Evolutionary conservation across 2,797 vertebrate species (phyloP).

Genomic region (Alectoris magna): DNA sequence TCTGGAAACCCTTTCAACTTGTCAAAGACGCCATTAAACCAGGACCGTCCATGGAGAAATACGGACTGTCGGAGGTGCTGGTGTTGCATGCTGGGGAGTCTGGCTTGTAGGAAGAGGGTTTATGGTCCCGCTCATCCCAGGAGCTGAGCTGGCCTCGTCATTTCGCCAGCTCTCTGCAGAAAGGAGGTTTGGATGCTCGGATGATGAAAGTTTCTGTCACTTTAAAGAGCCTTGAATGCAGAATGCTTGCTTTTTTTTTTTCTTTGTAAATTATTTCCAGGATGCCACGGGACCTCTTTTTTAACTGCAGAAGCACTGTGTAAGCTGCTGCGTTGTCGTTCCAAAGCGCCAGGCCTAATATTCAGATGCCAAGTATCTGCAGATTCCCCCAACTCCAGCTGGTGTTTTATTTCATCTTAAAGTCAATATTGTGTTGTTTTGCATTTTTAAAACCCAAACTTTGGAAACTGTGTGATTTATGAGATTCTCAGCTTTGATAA

Average conservation of each 20-base stretch:
- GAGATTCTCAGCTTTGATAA: neutral
- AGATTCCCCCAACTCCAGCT: neutral
- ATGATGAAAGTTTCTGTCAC: neutral
- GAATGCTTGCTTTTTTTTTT: neutral
- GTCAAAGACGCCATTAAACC: neutral
- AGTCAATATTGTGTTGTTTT: neutral
- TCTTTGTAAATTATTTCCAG: neutral
- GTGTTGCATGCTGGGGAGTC: neutral
- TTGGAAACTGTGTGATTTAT: neutral
- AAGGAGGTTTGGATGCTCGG: neutral
- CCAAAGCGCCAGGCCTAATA: neutral
- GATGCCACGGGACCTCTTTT: neutral
- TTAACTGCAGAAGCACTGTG: neutral
- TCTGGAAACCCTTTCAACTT: neutral
- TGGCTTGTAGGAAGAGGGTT: rapidly evolving
- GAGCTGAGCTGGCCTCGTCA: neutral
- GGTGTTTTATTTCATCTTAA: neutral
- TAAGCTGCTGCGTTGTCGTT: neutral
- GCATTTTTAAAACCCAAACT: neutral
- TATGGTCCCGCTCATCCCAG: neutral
- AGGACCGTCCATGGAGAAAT: neutral
- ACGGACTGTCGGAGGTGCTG: rapidly evolving
- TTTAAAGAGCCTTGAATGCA: neutral
- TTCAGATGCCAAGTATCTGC: neutral
- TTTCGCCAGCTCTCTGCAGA: neutral